Base-by-base conservation (phyloP, 1,140 invertebrate genomes). In the Hyles vespertilio region DNA sequence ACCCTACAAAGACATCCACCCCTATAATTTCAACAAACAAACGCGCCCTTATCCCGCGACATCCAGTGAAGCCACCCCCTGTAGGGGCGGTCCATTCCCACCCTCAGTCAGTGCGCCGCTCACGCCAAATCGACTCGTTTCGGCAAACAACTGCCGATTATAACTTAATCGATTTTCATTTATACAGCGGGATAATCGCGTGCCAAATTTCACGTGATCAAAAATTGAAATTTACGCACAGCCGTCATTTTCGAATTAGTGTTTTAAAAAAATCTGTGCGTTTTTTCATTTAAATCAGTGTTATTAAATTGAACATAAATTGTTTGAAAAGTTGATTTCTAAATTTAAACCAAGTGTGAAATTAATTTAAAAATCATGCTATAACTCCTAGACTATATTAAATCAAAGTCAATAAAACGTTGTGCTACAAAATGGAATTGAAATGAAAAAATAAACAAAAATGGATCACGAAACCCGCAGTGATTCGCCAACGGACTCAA, bases 401-500 rank as follows among this genome's bases (percentile, higher is more conserved):
- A 22, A 22, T 22, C 22, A 22, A 22, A 40, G 36, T 40, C 1
- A 40, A 40, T 40, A 40, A 40, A 40, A 40, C 32, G 45, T 44
- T 8, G 3, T 34, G 43, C 11, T 57, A 43, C n/a, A 56, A 51
- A 53, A 47, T 32, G 3, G 50, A 55, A 65, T 57, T 57, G 51
- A 49, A 54, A 47, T 49, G 11, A 59, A 45, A 61, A 50, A 40
- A 47, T 52, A 46, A 51, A 59, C 32, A 44, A 45, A 72, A 69
- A 87, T 87, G 84, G 81, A 85, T 56, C 73, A 74, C 54, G 81
- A 87, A 65, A 85, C 74, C n/a, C 64, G 82, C 51, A 85, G 77
- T 59, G 79, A 79, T 40, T 79, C 78, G 0, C 78, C 79, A 11
- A 77, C 66, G 22, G 79, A 79, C 55, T 66, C 73, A 11, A 79